A percentile compares a stretch with the other conserved stretches of the same genome.
phyloP scores from a whole-genome alignment of 2,888 invertebrate species.

The Liodrosophila aerea region DNA sequence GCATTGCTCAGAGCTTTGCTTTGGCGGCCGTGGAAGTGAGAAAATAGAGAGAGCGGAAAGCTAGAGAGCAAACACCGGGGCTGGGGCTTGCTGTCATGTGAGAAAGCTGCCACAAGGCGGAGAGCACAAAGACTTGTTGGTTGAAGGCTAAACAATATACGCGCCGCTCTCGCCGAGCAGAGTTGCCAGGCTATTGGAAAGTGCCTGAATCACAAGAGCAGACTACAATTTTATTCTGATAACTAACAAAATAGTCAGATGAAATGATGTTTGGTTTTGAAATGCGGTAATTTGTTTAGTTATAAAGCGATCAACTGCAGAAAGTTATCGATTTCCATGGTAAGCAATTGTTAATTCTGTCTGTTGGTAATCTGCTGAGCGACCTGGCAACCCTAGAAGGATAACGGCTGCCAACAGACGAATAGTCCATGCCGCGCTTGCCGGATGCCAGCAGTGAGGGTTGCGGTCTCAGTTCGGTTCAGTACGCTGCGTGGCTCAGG shows the following conservation, averaged over 20 bases:
- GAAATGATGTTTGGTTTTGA: too few relatives aligned
- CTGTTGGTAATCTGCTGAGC: too few relatives aligned
- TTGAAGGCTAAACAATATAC: constrained; percentile 48
- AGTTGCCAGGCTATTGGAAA: constrained; percentile 27
- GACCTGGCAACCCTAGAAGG: constrained; percentile 46
- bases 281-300: too few relatives aligned
- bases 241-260: not conserved
- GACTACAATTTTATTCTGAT: not conserved
- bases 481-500: constrained; percentile 62
- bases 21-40: constrained; percentile 13
- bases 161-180: constrained; percentile 40
- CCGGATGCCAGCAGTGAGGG: constrained; percentile 64
- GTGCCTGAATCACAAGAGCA: too few relatives aligned
- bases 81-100: constrained; percentile 18
- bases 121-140: constrained; percentile 66
- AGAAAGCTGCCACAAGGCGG: constrained; percentile 24
- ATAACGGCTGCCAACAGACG: constrained; percentile 29
- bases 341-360: too few relatives aligned
- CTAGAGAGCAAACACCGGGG: constrained; percentile 12
- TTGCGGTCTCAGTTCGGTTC: constrained; percentile 72
- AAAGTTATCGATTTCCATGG: too few relatives aligned
- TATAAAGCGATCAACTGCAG: too few relatives aligned
- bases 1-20: constrained; percentile 28
- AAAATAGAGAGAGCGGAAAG: constrained; percentile 12
- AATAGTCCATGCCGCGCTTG: constrained; percentile 34